Evolutionary conservation across 2,113 vertebrate species (phyloP).

Genomic region (Ceuthmochares aereus): DNA sequence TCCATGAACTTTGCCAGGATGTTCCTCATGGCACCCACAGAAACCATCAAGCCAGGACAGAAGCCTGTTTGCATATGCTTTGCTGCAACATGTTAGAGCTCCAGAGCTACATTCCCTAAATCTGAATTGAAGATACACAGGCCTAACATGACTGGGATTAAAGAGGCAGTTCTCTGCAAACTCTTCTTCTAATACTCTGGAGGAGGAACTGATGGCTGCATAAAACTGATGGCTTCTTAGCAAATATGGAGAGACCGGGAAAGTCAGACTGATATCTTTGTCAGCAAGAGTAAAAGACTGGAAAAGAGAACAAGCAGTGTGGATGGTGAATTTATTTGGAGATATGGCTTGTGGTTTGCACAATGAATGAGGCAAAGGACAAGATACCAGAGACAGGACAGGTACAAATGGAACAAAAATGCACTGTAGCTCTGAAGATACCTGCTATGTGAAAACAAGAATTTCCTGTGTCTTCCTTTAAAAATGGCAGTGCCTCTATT

Average conservation of each 20-base stretch:
- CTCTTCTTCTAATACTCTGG: background rate
- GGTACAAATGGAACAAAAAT: background rate
- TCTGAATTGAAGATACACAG: background rate
- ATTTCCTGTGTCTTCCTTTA: background rate
- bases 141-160: background rate
- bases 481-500: background rate
- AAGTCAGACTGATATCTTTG: fast-evolving
- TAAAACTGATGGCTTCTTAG: background rate
- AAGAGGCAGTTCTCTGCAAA: background rate
- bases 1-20: background rate
- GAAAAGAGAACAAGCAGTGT: background rate
- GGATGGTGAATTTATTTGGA: background rate
- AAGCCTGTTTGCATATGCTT: background rate
- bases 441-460: background rate
- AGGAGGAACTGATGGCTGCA: background rate
- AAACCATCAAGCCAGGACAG: background rate
- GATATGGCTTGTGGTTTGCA: background rate
- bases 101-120: background rate
- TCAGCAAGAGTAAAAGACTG: background rate
- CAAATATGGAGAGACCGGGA: background rate
- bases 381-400: background rate
- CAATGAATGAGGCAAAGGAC: background rate
- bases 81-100: background rate
- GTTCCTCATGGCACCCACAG: background rate
- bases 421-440: background rate